A percentile compares a stretch with the other conserved stretches of the same genome.
Conservation (phyloP, 2,113 vertebrate species). For the Vulpes lagopus region DNA sequence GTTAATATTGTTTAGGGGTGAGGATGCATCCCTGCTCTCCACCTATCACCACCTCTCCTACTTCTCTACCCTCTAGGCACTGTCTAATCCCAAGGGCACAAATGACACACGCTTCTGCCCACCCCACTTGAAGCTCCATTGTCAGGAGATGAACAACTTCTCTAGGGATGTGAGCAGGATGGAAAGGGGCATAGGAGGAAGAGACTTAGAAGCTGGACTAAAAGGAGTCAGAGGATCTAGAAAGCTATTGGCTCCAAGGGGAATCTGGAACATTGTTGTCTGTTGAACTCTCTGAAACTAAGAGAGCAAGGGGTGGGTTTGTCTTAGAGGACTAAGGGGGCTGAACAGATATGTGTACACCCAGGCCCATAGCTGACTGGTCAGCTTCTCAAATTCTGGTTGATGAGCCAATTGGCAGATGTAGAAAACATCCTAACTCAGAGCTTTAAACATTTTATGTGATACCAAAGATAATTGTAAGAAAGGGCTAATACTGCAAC, state of each 20-base stretch:
- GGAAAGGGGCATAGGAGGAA: accelerated
- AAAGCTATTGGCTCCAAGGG: not conserved
- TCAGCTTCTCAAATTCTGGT: not conserved
- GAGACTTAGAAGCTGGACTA: not conserved
- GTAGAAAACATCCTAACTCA: not conserved
- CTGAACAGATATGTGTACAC: no score
- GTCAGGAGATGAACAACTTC: not conserved
- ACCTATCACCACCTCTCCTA: accelerated
- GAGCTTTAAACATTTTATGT: not conserved
- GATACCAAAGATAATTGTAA: not conserved
- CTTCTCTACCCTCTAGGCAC: not conserved
- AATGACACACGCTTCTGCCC: no score
- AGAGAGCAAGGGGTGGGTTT: not conserved
- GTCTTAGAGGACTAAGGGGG: not conserved
- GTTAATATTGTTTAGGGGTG: not conserved
- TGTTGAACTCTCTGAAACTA: not conserved
- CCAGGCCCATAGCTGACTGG: no score
- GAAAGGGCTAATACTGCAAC: not conserved
- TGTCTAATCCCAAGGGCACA: no score
- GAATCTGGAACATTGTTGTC: not conserved
- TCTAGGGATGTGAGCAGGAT: no score
- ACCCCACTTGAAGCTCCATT: not conserved
- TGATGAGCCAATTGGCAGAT: not conserved
- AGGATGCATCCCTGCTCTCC: not conserved
- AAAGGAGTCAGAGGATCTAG: not conserved